Evolutionary conservation across 1,140 invertebrate genomes (phyloP).

Genomic region (Euwallacea similis): DNA sequence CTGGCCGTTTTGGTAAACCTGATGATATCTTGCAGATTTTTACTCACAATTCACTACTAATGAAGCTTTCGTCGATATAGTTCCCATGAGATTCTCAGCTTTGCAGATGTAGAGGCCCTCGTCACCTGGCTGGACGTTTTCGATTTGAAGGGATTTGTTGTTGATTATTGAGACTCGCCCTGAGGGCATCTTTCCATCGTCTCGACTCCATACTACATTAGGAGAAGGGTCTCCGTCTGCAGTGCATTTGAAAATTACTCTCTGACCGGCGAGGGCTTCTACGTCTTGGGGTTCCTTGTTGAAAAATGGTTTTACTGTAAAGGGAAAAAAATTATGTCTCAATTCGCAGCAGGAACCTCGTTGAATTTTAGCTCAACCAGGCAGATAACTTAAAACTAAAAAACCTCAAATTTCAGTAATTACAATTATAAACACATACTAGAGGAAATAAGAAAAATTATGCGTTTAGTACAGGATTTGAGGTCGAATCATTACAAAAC

Average conservation of each 20-base stretch:
- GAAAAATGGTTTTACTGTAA: constrained; percentile 87
- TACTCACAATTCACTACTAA: constrained; percentile 77
- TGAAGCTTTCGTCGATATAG: constrained; percentile 71
- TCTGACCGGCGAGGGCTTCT: constrained; percentile 76
- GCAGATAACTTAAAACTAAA: too few species aligned
- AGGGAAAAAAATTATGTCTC: not conserved
- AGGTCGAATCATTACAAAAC: too few species aligned
- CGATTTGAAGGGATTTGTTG: constrained; percentile 75
- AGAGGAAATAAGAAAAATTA: too few species aligned
- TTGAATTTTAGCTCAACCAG: not conserved
- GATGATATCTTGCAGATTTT: constrained; percentile 5
- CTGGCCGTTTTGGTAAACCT: not conserved
- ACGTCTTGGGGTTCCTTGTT: constrained; percentile 81
- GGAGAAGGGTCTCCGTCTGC: constrained; percentile 89
- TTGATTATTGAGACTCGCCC: constrained; percentile 72
- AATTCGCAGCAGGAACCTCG: not conserved
- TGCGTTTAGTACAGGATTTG: too few species aligned
- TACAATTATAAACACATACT: too few species aligned
- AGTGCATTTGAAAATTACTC: constrained; percentile 83
- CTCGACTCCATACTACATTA: constrained; percentile 85
- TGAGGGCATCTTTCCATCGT: constrained; percentile 80
- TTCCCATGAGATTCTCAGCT: constrained; percentile 77
- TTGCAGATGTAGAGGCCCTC: constrained; percentile 82
- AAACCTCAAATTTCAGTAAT: too few species aligned
- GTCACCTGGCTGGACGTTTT: constrained; percentile 72